Conservation (phyloP, 2,797 vertebrate species). For the Psittacula echo region DNA sequence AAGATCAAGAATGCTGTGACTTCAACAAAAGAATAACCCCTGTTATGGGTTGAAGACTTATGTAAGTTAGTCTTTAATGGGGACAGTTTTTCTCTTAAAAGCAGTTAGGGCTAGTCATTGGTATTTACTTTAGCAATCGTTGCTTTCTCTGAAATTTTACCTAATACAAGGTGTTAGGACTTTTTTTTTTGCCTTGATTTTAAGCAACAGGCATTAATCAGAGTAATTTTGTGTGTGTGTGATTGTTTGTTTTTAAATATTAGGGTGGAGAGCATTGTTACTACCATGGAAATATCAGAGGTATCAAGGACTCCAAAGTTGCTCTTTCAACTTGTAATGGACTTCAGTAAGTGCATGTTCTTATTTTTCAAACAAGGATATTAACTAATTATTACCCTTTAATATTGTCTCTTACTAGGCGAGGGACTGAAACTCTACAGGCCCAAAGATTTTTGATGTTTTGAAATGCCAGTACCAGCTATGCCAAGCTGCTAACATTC, state of each 20-base stretch:
- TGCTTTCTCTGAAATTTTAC: neutral
- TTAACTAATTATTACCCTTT: neutral
- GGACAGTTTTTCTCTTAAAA: neutral
- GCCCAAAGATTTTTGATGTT: neutral
- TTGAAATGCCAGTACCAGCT: neutral
- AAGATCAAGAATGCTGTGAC: neutral
- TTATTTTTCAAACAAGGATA: neutral
- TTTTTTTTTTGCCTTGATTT: neutral
- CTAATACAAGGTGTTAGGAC: neutral
- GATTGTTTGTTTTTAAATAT: neutral
- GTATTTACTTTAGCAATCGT: neutral
- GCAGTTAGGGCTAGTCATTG: neutral
- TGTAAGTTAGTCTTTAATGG: neutral
- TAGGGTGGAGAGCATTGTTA: slow-evolving; percentile 99
- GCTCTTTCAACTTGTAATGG: slow-evolving; percentile 97
- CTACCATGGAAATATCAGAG: slow-evolving; percentile 94
- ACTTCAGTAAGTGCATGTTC: slow-evolving; percentile 90
- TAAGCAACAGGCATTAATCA: neutral
- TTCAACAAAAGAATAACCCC: neutral
- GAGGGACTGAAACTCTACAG: neutral
- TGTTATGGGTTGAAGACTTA: neutral
- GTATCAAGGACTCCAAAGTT: slow-evolving; percentile 85
- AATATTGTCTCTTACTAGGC: neutral
- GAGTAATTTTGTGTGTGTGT: neutral
- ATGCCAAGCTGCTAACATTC: neutral